phyloP scores from a whole-genome alignment of 2,888 invertebrate genomes.

The Xanthostigma xanthostigma region DNA sequence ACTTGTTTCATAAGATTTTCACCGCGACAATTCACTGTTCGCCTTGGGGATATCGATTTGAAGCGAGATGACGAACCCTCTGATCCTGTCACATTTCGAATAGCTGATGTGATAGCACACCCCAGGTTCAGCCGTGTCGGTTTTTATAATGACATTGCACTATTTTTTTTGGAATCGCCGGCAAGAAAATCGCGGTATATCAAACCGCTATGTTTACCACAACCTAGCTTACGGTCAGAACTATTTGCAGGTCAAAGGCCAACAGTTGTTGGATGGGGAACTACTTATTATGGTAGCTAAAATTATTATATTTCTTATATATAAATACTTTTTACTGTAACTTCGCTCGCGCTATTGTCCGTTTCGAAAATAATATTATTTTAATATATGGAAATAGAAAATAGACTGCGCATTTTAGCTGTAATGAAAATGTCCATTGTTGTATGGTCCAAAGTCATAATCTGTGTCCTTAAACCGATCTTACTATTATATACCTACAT shows the following conservation, averaged over 20 bases:
- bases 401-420: too few relatives aligned
- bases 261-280: slow-evolving; percentile 88
- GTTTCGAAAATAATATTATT: too few relatives aligned
- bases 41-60: slow-evolving; percentile 78
- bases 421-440: too few relatives aligned
- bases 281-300: slow-evolving; percentile 58
- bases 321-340: too few relatives aligned
- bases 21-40: slow-evolving; percentile 75
- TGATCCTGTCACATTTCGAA: slow-evolving; percentile 62
- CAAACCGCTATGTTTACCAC: slow-evolving; percentile 74
- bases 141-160: slow-evolving; percentile 89
- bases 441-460: too few relatives aligned
- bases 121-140: slow-evolving; percentile 75
- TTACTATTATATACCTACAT: too few relatives aligned
- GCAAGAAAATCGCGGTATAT: slow-evolving; percentile 73
- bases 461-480: too few relatives aligned
- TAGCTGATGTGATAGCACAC: slow-evolving; percentile 66
- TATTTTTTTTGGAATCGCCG: slow-evolving; percentile 58
- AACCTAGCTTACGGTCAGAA: slow-evolving; percentile 37
- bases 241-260: slow-evolving; percentile 59
- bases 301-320: too few relatives aligned
- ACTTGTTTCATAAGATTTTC: slow-evolving; percentile 48
- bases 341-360: too few relatives aligned
- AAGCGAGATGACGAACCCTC: slow-evolving; percentile 74
- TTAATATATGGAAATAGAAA: too few relatives aligned